These are phyloP conservation scores for Panopea generosa DNA, from an alignment of 2,888 invertebrate species.

Conservation along the genomic window DNA sequence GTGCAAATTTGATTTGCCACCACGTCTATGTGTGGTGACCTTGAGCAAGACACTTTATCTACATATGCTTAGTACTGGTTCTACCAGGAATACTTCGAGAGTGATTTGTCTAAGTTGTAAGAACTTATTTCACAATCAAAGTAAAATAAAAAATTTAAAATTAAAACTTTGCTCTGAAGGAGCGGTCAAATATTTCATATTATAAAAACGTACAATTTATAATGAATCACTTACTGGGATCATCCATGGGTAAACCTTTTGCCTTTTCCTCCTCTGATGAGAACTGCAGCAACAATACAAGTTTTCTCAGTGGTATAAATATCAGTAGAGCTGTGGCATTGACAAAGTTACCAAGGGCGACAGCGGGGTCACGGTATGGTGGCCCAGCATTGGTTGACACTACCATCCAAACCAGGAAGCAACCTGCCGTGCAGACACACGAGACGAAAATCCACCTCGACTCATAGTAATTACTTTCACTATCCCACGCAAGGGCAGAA, in stretches of 20 bases:
- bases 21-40: too few species aligned
- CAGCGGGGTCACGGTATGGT: constrained; percentile 82
- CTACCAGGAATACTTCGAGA: too few species aligned
- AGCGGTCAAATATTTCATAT: too few species aligned
- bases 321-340: constrained; percentile 84
- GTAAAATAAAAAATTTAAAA: too few species aligned
- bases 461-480: constrained; percentile 84
- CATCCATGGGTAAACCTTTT: constrained; percentile 47
- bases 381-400: constrained; percentile 82
- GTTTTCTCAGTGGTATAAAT: constrained; percentile 84
- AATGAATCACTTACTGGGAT: constrained; percentile 49
- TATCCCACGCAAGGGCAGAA: constrained; percentile 84
- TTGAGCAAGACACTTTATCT: too few species aligned
- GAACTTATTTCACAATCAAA: too few species aligned
- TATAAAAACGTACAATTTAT: too few species aligned
- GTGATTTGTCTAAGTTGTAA: too few species aligned
- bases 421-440: constrained; percentile 78
- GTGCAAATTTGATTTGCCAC: too few species aligned
- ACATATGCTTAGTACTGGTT: too few species aligned
- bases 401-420: constrained; percentile 85
- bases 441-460: constrained; percentile 83
- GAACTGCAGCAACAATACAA: constrained; percentile 74
- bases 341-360: constrained; percentile 85
- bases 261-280: constrained; percentile 65
- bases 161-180: too few species aligned